A percentile compares a stretch with the other conserved stretches of the same genome.
Evolutionary conservation across 2,888 invertebrate genomes (phyloP).

Genomic region (Catonia carolina): DNA sequence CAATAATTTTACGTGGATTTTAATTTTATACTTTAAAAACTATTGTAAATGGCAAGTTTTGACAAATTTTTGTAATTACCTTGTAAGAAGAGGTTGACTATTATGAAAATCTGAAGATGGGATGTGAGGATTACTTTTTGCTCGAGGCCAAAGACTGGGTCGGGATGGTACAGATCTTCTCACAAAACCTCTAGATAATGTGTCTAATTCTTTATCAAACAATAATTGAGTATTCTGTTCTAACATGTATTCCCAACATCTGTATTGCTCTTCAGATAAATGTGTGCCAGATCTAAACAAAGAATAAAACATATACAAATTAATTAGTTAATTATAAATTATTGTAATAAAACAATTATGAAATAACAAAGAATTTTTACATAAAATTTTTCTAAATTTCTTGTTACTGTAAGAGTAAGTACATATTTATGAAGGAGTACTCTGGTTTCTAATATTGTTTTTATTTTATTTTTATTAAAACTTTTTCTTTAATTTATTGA

Average conservation of each 20-base stretch:
- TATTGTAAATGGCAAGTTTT: too few species aligned
- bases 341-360: background rate
- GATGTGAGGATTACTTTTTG: slow-evolving; percentile 61
- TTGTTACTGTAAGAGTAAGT: too few species aligned
- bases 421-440: too few species aligned
- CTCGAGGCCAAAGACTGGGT: slow-evolving; percentile 55
- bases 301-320: background rate
- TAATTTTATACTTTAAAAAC: too few species aligned
- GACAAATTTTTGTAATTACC: too few species aligned
- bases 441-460: too few species aligned
- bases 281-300: slow-evolving; percentile 31
- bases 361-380: background rate
- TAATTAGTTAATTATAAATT: background rate
- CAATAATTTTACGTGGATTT: too few species aligned
- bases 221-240: slow-evolving; percentile 83
- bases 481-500: too few species aligned
- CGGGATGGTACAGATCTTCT: slow-evolving; percentile 49
- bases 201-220: slow-evolving; percentile 82
- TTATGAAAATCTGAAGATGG: slow-evolving; percentile 41
- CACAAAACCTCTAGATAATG: slow-evolving; percentile 56
- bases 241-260: slow-evolving; percentile 90
- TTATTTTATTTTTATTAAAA: too few species aligned
- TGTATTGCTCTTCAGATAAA: slow-evolving; percentile 77
- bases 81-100: slow-evolving; percentile 39
- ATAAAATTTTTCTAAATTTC: too few species aligned